phyloP scores from a whole-genome alignment of 1,140 invertebrate genomes.

The Drosophila saltans region DNA sequence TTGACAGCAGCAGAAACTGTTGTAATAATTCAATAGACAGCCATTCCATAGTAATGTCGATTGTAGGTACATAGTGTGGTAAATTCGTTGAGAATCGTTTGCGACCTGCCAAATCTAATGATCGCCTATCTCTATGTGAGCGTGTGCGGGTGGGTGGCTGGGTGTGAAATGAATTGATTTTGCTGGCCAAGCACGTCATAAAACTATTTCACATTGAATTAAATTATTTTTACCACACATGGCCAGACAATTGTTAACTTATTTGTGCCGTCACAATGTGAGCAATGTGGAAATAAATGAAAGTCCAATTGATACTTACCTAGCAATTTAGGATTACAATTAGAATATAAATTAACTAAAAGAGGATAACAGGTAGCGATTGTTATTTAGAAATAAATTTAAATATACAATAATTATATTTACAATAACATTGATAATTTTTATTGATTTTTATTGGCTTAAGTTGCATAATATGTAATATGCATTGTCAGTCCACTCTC shows the following conservation, averaged over 20 bases:
- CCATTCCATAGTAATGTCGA: slow-evolving; percentile 73
- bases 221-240: slow-evolving; percentile 80
- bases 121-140: slow-evolving; percentile 36
- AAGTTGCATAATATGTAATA: too few relatives aligned
- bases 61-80: slow-evolving; percentile 48
- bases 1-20: slow-evolving; percentile 76
- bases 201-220: slow-evolving; percentile 78
- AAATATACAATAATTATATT: neutral
- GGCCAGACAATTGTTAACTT: slow-evolving; percentile 64
- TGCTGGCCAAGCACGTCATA: slow-evolving; percentile 75
- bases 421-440: too few relatives aligned
- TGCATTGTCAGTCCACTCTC: too few relatives aligned
- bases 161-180: slow-evolving; percentile 72
- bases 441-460: too few relatives aligned
- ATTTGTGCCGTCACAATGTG: slow-evolving; percentile 31
- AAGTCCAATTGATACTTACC: neutral
- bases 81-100: slow-evolving; percentile 71
- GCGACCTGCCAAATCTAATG: slow-evolving; percentile 76
- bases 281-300: slow-evolving; percentile 15
- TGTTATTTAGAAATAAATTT: neutral
- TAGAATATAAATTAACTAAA: neutral
- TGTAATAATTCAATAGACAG: slow-evolving; percentile 82
- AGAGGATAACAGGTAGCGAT: neutral
- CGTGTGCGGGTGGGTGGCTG: slow-evolving; percentile 15
- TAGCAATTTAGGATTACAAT: neutral